Evolutionary conservation across 2,888 invertebrate genomes (phyloP), one percentile per base, ranked within the genome.

Genomic region (Polyploca ridens): DNA sequence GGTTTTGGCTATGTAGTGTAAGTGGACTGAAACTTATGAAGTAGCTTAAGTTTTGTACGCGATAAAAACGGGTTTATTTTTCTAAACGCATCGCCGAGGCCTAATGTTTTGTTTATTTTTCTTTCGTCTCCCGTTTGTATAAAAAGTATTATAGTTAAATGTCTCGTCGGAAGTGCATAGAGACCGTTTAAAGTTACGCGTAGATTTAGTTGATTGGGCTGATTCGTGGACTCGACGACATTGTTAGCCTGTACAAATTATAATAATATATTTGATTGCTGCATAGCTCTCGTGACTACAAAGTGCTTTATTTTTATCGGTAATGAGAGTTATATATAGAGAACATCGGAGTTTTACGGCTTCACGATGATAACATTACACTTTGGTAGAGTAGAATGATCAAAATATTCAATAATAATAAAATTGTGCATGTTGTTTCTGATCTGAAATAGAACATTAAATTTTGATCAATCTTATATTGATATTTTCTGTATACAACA

Each of bases 251-350:
- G 86, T 89, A 88, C 86, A 89, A 89, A 89, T 84, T 84, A 84
- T 85, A 86, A 85, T 87, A 84, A 87, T 87, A 86, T 88, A 87
- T 87, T 87, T 83, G 81, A 84, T 82, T 76, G 85, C 85, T 83
- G 82, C 78, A 76, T 85, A 84, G 84, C 86, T 88, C 88, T 87
- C 86, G 78, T 82, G 77, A 82, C 79, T 82, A 82, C 74, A 81
- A 87, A 88, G 87, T 87, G 88, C 86, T 87, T 89, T 88, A 89
- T 89, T 87, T 89, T 88, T 83, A 78, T 82, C 77, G 66, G 74
- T 74, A 75, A 78, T 83, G 87, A 85, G 87, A 86, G 85, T 84
- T 82, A 72, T 65, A 67, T 66, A 68, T 64, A 70, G 72, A 70
- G 72, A 66, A 68, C 64, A 71, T 74, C 74, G 64, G 66, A 72